Conservation (phyloP, 2,113 vertebrate genomes). For the Ictalurus punctatus region DNA sequence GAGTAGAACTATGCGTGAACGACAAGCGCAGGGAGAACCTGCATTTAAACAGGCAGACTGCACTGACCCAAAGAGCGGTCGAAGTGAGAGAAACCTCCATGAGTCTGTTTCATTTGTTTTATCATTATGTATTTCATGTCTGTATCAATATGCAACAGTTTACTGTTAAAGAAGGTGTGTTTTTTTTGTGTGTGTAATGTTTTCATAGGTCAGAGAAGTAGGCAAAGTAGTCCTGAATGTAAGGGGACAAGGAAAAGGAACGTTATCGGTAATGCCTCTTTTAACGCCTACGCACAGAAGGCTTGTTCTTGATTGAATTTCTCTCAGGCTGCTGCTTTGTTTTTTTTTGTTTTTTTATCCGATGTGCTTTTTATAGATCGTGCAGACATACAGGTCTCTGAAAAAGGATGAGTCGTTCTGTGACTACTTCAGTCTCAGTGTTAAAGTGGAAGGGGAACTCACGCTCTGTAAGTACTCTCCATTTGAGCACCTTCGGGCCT, state of each 20-base stretch:
- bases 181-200: background rate
- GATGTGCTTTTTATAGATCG: constrained; percentile 38
- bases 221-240: constrained; percentile 40
- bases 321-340: background rate
- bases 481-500: background rate
- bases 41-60: constrained; percentile 38
- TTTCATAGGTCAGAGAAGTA: constrained; percentile 43
- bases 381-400: constrained; percentile 57
- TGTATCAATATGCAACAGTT: background rate
- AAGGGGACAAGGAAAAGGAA: constrained; percentile 54
- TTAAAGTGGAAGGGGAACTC: constrained; percentile 55
- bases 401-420: constrained; percentile 46
- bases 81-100: constrained; percentile 20
- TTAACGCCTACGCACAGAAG: background rate
- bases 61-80: constrained; percentile 41
- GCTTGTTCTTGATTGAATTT: background rate
- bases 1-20: constrained; percentile 51
- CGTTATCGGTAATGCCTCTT: constrained; percentile 47
- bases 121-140: background rate
- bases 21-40: background rate
- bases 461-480: constrained; percentile 16
- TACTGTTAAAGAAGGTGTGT: no score
- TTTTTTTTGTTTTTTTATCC: background rate
- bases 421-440: constrained; percentile 49
- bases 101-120: background rate